phyloP scores from a whole-genome alignment of 2,797 vertebrate species.

The Notolabrus celidotus region DNA sequence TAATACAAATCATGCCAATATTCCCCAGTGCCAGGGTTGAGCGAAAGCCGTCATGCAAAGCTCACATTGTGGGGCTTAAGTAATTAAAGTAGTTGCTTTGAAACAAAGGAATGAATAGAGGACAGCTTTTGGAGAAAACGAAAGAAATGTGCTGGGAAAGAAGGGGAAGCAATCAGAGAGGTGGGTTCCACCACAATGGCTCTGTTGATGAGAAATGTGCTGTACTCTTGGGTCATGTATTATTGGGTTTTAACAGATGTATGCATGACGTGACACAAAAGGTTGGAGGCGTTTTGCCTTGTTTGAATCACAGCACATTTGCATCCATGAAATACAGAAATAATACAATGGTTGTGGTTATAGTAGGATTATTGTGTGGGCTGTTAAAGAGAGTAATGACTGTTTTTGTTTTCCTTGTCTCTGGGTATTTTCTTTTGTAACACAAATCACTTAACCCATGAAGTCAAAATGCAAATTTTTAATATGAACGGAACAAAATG shows the following conservation, averaged over 20 bases:
- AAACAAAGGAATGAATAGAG: constrained; percentile 76
- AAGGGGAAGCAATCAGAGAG: constrained; percentile 67
- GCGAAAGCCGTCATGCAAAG: constrained; percentile 71
- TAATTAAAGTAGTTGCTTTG: constrained; percentile 77
- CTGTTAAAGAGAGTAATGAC: neutral
- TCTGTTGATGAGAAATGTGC: constrained; percentile 75
- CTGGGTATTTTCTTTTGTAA: neutral
- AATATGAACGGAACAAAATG: neutral
- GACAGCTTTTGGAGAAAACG: constrained; percentile 64
- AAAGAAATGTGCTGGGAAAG: constrained; percentile 62
- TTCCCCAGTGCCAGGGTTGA: constrained; percentile 65
- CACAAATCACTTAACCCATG: neutral
- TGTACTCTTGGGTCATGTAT: constrained; percentile 63
- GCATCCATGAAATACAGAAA: constrained; percentile 7
- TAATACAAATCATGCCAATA: constrained; percentile 80
- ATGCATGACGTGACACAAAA: constrained; percentile 42
- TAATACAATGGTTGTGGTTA: constrained; percentile 20
- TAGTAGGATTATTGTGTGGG: constrained; percentile 2
- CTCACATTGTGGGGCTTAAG: constrained; percentile 62
- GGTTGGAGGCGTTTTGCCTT: constrained; percentile 18
- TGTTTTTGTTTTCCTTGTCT: neutral
- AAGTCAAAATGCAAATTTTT: neutral
- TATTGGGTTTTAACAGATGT: constrained; percentile 59
- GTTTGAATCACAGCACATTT: constrained; percentile 21
- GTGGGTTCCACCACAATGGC: constrained; percentile 73